These are phyloP conservation scores for Mesocentrotus franciscanus DNA, from an alignment of 53 echinoderm and acorn worm genomes.

Conservation along the genomic window DNA sequence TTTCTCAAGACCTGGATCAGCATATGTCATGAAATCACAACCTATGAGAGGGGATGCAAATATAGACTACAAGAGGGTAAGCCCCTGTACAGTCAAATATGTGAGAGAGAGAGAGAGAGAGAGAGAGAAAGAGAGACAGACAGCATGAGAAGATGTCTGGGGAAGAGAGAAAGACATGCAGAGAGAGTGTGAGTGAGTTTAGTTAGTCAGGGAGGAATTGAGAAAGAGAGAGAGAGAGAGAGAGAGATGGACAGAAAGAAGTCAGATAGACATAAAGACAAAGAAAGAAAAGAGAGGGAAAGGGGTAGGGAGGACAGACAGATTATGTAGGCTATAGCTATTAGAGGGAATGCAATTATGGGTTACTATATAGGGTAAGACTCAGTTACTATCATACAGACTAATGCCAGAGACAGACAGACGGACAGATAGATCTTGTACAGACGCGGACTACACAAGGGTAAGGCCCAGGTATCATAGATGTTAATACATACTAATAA, in stretches of 20 bases:
- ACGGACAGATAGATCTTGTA: too few species aligned
- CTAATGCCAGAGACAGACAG: too few species aligned
- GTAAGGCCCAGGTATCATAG: too few species aligned
- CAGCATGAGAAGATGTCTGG: too few species aligned
- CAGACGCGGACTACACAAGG: too few species aligned
- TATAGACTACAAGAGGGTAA: conserved; percentile 68
- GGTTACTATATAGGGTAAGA: too few species aligned
- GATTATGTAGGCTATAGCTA: too few species aligned
- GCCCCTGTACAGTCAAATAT: background rate
- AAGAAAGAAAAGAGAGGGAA: background rate
- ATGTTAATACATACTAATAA: too few species aligned
- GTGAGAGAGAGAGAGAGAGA: background rate
- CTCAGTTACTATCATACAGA: too few species aligned
- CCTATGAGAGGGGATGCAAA: conserved; percentile 68
- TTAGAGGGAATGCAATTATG: too few species aligned
- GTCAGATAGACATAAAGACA: background rate
- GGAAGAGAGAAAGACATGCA: background rate
- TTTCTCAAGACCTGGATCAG: conserved; percentile 95
- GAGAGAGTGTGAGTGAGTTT: background rate
- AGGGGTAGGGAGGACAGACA: too few species aligned
- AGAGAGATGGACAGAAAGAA: background rate
- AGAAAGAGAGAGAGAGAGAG: background rate
- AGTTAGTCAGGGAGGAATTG: too few species aligned
- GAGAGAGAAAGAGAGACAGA: background rate
- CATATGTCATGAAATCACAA: conserved; percentile 91